Percentiles rank a stretch among this genome's conserved stretches.
phyloP scores from a whole-genome alignment of 2,888 invertebrate species.

The Scaptomyza parva region DNA sequence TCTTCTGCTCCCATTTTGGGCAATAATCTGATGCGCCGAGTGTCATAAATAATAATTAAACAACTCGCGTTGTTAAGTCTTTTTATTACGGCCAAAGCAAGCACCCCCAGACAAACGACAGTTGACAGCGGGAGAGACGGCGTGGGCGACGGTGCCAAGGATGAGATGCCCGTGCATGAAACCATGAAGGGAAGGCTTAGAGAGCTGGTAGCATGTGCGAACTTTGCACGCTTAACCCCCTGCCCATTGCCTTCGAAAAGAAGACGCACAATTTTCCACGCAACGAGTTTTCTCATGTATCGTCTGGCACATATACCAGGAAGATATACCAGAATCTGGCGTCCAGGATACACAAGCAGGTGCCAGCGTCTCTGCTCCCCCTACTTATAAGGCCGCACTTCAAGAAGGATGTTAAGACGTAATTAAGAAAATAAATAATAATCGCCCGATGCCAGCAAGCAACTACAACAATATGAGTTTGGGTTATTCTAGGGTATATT shows the following conservation, averaged over 20 bases:
- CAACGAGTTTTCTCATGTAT: conserved; percentile 50
- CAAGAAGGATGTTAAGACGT: conserved; percentile 71
- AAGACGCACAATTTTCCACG: conserved; percentile 72
- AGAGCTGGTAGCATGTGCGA: conserved; percentile 74
- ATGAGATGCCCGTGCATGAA: conserved; percentile 60
- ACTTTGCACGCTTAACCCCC: conserved; percentile 23
- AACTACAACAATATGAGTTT: conserved; percentile 32
- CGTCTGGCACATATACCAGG: conserved; percentile 66
- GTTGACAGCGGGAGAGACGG: conserved; percentile 55
- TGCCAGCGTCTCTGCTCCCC: conserved; percentile 29
- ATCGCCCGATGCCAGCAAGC: conserved; percentile 70
- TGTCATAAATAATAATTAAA: conserved; percentile 83
- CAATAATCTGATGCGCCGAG: conserved; percentile 73
- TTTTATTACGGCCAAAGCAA: conserved; percentile 68
- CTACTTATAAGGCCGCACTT: conserved; percentile 56
- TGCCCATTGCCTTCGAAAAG: not conserved
- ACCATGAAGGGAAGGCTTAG: conserved; percentile 70
- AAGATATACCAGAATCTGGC: conserved; percentile 33
- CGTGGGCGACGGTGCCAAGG: conserved; percentile 34
- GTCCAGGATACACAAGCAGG: conserved; percentile 48
- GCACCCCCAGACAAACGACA: conserved; percentile 69
- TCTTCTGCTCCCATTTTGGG: conserved; percentile 33
- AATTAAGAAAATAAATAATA: conserved; percentile 83
- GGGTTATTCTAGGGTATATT: conserved; percentile 9
- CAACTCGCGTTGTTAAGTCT: conserved; percentile 79